Base-by-base conservation (phyloP, 2,797 vertebrate genomes). In the Schizopygopsis malacanthus region DNA sequence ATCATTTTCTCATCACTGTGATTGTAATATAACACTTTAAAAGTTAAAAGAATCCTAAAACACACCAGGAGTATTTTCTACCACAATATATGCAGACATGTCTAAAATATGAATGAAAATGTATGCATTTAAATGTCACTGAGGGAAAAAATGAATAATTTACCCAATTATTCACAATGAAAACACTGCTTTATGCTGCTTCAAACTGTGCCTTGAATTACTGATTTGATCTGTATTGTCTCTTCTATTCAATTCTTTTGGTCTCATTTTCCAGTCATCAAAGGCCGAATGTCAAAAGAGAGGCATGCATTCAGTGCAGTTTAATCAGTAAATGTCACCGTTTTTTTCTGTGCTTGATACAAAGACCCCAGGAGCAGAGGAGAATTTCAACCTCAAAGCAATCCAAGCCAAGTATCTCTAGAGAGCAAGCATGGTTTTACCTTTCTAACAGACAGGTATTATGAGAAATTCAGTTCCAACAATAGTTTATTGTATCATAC, bases 111-210 rank as follows among this genome's bases (percentile, higher is more conserved):
- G 50, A 61, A 81, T 33, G 69, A 59, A 73, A 77, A 85, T 71
- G 77, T 77, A 85, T 61, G 76, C 37, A 67, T 79, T 87, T 85
- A 82, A 82, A 85, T 73, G 56, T 59, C 79, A 79, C 83, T 75
- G 82, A 59, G 78, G n/a, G 78, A 81, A 73, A 39, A 25, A 65
- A 86, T 79, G 59, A 86, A 84, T 84, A 80, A 86, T 76, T 69
- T 33, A 83, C 28, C 43, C 37, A 76, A 73, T 86, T 82, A 77
- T 71, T 39, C 71, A 69, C 28, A 80, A 28, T 5, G 50, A 82
- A 80, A 69, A 80, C 70, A 59, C 9, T 82, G 45, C 18, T 63
- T 67, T 67, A 61, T 56, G 67, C 65, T 39, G 54, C 45, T 72
- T 70, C 39, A 72, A 61, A 79, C 52, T 79, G 76, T 72, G 83